Percentiles rank a stretch among this genome's conserved stretches.
Conservation (phyloP, 1,140 invertebrate genomes). For the Caenorhabditis brenneri region DNA sequence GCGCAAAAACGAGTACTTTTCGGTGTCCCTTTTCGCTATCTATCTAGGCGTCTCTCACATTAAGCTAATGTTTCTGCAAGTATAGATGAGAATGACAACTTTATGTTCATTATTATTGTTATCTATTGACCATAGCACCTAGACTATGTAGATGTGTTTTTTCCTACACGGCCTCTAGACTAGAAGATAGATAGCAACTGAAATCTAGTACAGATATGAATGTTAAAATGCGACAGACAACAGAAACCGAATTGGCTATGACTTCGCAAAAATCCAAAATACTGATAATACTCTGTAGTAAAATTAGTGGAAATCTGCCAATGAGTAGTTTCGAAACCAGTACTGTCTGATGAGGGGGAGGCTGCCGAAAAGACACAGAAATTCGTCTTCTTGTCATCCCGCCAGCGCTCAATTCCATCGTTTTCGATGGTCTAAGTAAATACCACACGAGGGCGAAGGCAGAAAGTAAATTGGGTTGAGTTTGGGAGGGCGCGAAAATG, state of each 20-base stretch:
- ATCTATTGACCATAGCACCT: not conserved
- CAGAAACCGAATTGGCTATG: too few species aligned
- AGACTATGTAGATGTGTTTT: too few species aligned
- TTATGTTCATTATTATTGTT: not conserved
- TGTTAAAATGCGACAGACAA: too few species aligned
- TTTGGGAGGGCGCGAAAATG: not conserved
- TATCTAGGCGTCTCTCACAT: conserved; percentile 9
- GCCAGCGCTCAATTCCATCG: not conserved
- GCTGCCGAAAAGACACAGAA: conserved; percentile 6
- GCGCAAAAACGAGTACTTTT: conserved; percentile 42
- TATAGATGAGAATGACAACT: not conserved
- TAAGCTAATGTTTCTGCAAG: not conserved
- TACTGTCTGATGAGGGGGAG: not conserved
- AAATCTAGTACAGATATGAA: too few species aligned
- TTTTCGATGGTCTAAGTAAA: conserved; percentile 37
- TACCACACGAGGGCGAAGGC: not conserved
- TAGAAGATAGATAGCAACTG: too few species aligned
- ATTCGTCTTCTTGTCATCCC: not conserved
- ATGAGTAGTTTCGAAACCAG: not conserved
- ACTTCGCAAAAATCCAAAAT: too few species aligned
- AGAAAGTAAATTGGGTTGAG: not conserved
- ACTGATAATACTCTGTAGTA: too few species aligned
- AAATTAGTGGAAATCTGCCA: too few species aligned
- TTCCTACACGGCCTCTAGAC: too few species aligned
- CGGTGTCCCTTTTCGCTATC: conserved; percentile 22